Conservation (phyloP, 2,888 invertebrate species). For the Lithophane semibrunnea region DNA sequence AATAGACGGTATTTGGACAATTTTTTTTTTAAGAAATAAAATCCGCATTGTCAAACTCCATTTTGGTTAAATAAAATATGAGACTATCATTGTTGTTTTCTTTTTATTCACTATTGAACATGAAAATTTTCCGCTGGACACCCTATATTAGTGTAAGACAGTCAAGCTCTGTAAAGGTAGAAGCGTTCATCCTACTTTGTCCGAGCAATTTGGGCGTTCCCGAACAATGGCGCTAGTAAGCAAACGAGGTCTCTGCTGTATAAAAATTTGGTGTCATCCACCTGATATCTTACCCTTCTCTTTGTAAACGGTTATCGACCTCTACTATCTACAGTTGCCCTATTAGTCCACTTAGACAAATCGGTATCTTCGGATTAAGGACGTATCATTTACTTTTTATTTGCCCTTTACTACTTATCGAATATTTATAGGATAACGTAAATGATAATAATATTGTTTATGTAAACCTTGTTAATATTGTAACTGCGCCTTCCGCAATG, state of each 20-base stretch:
- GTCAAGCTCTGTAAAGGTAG: neutral
- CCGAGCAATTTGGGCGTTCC: neutral
- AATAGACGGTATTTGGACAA: too few species aligned
- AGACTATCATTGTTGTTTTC: too few species aligned
- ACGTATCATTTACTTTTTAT: slow-evolving; percentile 38
- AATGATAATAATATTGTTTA: slow-evolving; percentile 36
- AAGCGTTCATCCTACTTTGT: neutral
- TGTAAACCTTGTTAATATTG: slow-evolving; percentile 2
- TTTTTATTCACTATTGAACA: too few species aligned
- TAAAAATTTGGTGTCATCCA: slow-evolving; percentile 33
- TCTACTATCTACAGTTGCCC: slow-evolving; percentile 79
- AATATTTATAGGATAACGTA: slow-evolving; percentile 11
- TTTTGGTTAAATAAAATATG: too few species aligned
- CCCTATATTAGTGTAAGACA: neutral
- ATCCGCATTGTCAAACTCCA: too few species aligned
- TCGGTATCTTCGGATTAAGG: slow-evolving; percentile 61
- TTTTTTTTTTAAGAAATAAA: too few species aligned
- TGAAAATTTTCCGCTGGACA: too few species aligned
- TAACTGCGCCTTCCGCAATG: slow-evolving; percentile 23
- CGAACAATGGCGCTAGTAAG: neutral
- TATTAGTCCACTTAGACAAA: slow-evolving; percentile 75
- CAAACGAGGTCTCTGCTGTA: neutral
- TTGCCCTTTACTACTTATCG: slow-evolving; percentile 36
- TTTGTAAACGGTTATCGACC: slow-evolving; percentile 82
- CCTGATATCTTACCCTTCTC: slow-evolving; percentile 72